Evolutionary conservation across 1,140 invertebrate species (phyloP), one percentile per base, ranked within the genome.

Genomic region (Drosophila novamexicana): DNA sequence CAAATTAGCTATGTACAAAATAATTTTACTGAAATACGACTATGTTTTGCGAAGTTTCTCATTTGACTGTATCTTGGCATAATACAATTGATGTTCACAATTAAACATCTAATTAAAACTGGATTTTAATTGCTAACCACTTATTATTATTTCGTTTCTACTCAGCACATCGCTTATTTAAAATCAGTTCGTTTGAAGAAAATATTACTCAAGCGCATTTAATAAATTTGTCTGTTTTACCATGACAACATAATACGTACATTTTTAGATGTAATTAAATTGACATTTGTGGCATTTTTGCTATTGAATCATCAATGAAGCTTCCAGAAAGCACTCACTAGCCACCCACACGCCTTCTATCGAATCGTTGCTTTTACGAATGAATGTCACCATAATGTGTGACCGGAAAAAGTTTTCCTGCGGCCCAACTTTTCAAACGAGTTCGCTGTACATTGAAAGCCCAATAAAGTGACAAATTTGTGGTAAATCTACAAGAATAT

Each of bases 391-490:
- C 52, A 73, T 79, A 79, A 79, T 79, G 69, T 77, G 59, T 57
- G 52, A 77, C 72, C 57, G 54, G 58, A 45, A 54, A 64, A 79
- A 72, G n/a, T 58, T 79, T 78, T 79, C 8, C 29, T 61, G 50
- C 36, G 18, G 47, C 12, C 40, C 42, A 77, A 79, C 34, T 73
- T 79, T 68, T 64, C 34, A 52, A 64, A 61, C 74, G 63, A 67
- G 74, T 68, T 79, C 54, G 53, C 54, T 66, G 68, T 42, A n/a
- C 76, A 66, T 9, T 50, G 52, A 62, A 75, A 62, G 76, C 73
- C 70, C 53, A 76, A 72, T 61, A 79, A 77, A 79, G 74, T 72
- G 74, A 59, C 69, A 71, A 73, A 64, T 68, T 77, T 67, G 74
- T 53, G 67, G 67, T 67, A 58, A 75, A 75, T 75, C 52, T 75